Evolutionary conservation across 2,888 invertebrate species (phyloP).

Genomic region (Apamea monoglypha): DNA sequence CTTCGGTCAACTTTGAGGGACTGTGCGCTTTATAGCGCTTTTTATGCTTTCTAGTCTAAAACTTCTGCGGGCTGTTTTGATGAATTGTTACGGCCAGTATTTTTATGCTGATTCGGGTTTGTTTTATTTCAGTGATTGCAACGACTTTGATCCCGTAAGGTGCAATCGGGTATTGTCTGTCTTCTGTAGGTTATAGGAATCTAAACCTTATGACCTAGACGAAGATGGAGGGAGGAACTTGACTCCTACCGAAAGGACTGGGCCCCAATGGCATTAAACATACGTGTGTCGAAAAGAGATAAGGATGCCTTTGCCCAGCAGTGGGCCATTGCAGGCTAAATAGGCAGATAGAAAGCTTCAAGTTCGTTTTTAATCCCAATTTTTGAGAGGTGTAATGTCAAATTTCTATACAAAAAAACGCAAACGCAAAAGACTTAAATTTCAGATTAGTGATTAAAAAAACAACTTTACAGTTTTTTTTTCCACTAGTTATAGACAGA

Average conservation of each 20-base stretch:
- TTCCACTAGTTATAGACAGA: background rate
- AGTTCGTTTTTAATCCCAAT: no score
- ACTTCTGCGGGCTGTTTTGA: constrained; percentile 23
- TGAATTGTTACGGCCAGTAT: constrained; percentile 7
- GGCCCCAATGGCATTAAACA: no score
- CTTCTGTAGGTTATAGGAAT: background rate
- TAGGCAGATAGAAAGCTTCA: no score
- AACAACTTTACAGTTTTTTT: background rate
- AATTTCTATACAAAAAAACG: no score
- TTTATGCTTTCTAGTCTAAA: constrained; percentile 36
- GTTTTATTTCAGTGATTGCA: constrained; percentile 18
- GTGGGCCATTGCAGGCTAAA: no score
- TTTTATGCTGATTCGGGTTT: background rate
- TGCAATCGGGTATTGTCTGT: background rate
- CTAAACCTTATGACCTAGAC: background rate
- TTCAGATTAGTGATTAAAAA: no score
- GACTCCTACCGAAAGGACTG: no score
- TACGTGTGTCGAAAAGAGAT: no score
- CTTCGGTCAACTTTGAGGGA: constrained; percentile 49
- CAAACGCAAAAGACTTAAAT: no score
- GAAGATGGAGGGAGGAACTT: no score
- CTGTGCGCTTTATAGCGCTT: constrained; percentile 47
- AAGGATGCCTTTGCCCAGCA: no score
- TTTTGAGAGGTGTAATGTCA: no score
- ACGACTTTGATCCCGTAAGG: background rate